Evolutionary conservation across 2,797 vertebrate species (phyloP), one percentile per base, ranked within the genome.

Genomic region (Falco peregrinus): DNA sequence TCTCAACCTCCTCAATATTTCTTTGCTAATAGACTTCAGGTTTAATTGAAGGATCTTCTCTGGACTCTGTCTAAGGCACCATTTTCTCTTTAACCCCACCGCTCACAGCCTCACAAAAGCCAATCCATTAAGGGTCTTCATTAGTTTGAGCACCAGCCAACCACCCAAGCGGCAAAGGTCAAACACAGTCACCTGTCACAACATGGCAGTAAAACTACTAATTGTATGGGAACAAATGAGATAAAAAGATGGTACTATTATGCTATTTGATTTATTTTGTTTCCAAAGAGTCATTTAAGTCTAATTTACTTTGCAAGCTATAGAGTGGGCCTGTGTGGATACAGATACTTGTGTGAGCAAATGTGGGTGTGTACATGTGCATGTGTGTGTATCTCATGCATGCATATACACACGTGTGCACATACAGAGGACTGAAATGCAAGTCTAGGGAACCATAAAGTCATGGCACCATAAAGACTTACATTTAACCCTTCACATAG

Each of bases 161-260:
- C 97, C 97, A 98, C 97, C 98, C 97, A 98, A 98, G 97, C 98
- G 97, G 97, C 97, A 98, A 98, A 98, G 98, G 98, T 98, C 98
- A 98, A 98, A 98, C 97, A 98, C 97, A 98, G 97, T 98, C 97
- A 98, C 97, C 97, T 98, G 98, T 98, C 98, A 98, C 97, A 98
- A 98, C 97, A 98, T 97, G 97, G 98, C 98, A 98, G 97, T 98
- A 98, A 98, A 98, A 98, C 97, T 97, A 97, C 97, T 98, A 98
- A 98, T 98, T 98, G 98, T 98, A 98, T 97, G 96, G 97, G 97
- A 98, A 98, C 98, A 97, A 98, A 98, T 98, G 97, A 98, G 97
- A 98, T 97, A 97, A 98, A 98, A 98, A 98, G 97, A 98, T 98
- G 95, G 97, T 98, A 98, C 97, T 97, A 97, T 98, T 98, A 98